A percentile compares a stretch with the other conserved stretches of the same genome.
Evolutionary conservation across 30 jellyfish, hydroid and myxozoan genomes (phyloP).

Genomic region (Aurelia coerulea): DNA sequence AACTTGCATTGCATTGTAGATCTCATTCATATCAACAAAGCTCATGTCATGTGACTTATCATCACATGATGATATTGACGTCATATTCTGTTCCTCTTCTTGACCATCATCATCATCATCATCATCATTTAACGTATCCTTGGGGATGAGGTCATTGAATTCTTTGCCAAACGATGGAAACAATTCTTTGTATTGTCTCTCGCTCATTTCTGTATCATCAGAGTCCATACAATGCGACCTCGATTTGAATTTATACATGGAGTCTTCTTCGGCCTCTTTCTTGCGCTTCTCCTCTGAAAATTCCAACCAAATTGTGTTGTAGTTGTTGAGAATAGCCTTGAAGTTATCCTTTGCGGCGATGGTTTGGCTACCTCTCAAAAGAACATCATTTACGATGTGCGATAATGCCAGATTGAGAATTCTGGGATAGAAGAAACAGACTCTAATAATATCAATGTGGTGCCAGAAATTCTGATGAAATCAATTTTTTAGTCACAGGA

Average conservation of each 20-base stretch:
- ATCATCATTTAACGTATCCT: slow-evolving; percentile 52
- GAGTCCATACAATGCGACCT: slow-evolving; percentile 64
- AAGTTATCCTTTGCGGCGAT: slow-evolving; percentile 4
- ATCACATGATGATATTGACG: slow-evolving; percentile 6
- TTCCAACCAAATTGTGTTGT: slow-evolving; percentile 44
- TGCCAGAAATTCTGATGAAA: too few species aligned
- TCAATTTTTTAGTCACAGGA: too few species aligned
- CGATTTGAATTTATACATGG: slow-evolving; percentile 69
- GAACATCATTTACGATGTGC: slow-evolving; percentile 23
- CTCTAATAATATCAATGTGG: too few species aligned
- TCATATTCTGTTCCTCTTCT: not conserved
- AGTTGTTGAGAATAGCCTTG: slow-evolving; percentile 4
- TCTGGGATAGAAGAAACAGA: slow-evolving; percentile 6
- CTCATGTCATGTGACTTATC: slow-evolving; percentile 2
- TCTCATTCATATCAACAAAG: not conserved
- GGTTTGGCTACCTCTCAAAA: slow-evolving; percentile 1
- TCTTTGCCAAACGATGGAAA: slow-evolving; percentile 82
- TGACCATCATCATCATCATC: slow-evolving; percentile 3
- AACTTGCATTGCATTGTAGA: slow-evolving; percentile 14
- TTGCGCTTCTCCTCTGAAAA: slow-evolving; percentile 18
- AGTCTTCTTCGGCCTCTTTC: slow-evolving; percentile 66
- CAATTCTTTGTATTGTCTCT: slow-evolving; percentile 22
- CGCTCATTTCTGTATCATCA: slow-evolving; percentile 68
- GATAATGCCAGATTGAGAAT: slow-evolving; percentile 44
- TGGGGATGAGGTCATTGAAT: slow-evolving; percentile 66